Percentiles rank a stretch among this genome's conserved stretches.
Conservation (phyloP, 2,797 vertebrate species). For the Pangasius djambal region DNA sequence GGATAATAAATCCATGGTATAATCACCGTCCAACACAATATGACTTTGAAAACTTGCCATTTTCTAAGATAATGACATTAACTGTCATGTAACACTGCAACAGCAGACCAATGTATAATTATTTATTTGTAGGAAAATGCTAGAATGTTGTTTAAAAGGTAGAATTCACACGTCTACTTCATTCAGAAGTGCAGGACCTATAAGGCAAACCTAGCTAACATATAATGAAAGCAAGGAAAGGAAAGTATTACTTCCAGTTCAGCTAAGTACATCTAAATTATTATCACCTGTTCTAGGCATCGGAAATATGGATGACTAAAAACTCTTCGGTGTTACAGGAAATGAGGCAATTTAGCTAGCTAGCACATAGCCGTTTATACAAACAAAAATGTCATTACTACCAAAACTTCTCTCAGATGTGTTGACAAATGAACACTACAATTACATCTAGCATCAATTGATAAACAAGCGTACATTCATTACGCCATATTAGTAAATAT, state of each 20-base stretch:
- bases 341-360: neutral
- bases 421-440: neutral
- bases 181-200: neutral
- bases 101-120: neutral
- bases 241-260: neutral
- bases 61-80: neutral
- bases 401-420: neutral
- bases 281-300: neutral
- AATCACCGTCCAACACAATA: constrained; percentile 9
- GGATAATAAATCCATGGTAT: constrained; percentile 14
- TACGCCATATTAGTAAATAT: neutral
- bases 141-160: neutral
- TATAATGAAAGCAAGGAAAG: neutral
- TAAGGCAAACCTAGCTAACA: neutral
- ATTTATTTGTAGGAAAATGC: neutral
- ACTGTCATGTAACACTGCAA: neutral
- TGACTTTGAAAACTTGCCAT: constrained; percentile 13
- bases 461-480: neutral
- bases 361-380: neutral
- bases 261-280: neutral
- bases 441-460: neutral
- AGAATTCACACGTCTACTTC: neutral
- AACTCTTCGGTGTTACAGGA: neutral
- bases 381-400: neutral
- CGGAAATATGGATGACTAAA: neutral